Conservation (phyloP, 2,888 invertebrate species). For the Crioceris asparagi region DNA sequence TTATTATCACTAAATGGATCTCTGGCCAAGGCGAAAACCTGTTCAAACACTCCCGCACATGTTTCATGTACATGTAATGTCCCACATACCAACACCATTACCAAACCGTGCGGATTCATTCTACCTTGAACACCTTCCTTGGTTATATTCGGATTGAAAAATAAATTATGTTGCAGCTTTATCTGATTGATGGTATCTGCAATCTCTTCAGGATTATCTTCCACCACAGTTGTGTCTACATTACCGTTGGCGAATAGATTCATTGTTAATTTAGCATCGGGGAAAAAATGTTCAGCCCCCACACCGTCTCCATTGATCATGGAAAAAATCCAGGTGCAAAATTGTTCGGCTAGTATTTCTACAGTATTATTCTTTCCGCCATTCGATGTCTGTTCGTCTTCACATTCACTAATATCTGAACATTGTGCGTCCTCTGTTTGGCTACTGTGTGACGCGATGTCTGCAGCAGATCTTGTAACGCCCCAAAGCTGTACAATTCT, state of each 20-base stretch:
- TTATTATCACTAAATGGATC: conserved; percentile 53
- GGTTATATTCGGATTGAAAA: conserved; percentile 50
- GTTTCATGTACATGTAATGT: conserved; percentile 45
- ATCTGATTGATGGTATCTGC: conserved; percentile 33
- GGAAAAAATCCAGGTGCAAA: conserved; percentile 48
- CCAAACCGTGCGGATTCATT: conserved; percentile 51
- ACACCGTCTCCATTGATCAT: conserved; percentile 38
- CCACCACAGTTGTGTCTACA: conserved; percentile 24
- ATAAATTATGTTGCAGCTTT: conserved; percentile 38
- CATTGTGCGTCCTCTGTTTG: not conserved
- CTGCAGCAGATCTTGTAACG: conserved; percentile 6
- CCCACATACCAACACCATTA: conserved; percentile 50
- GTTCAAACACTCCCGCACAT: conserved; percentile 54
- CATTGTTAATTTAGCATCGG: conserved; percentile 39
- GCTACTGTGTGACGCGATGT: not conserved
- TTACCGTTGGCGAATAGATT: conserved; percentile 25
- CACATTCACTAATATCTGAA: conserved; percentile 5
- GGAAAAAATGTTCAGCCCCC: conserved; percentile 45
- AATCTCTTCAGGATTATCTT: conserved; percentile 31
- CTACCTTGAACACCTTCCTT: conserved; percentile 47
- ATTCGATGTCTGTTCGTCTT: conserved; percentile 1
- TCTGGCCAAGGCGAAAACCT: conserved; percentile 50
- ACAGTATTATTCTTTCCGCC: conserved; percentile 22
- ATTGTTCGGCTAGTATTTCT: conserved; percentile 43
- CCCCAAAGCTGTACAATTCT: conserved; percentile 40